Evolutionary conservation across 2,888 invertebrate genomes (phyloP).

Genomic region (Cheilosia urbana): DNA sequence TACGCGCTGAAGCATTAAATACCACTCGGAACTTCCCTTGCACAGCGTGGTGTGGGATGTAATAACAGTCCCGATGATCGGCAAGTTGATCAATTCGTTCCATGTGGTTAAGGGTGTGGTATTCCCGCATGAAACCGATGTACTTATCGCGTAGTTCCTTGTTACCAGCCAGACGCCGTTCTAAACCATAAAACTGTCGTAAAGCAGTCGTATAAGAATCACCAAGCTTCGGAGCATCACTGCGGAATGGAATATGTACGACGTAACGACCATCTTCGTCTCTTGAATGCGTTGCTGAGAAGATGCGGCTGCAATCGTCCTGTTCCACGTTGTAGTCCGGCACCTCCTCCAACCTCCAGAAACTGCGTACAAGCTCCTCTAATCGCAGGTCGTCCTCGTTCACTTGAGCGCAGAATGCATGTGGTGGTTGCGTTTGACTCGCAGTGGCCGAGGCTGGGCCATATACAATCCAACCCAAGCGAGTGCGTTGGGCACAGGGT

Average conservation of each 20-base stretch:
- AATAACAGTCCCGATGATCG: too few relatives aligned
- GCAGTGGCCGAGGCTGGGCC: constrained; percentile 34
- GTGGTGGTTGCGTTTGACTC: not conserved
- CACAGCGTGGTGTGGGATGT: not conserved
- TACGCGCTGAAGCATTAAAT: too few relatives aligned
- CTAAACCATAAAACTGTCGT: constrained; percentile 40
- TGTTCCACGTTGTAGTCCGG: too few relatives aligned
- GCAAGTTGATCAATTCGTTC: too few relatives aligned
- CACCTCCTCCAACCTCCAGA: constrained; percentile 45
- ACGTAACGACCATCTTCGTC: not conserved
- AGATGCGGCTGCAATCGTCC: too few relatives aligned
- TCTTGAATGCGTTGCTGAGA: too few relatives aligned
- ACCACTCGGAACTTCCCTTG: too few relatives aligned
- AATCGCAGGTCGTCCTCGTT: constrained; percentile 11
- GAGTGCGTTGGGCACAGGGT: constrained; percentile 45
- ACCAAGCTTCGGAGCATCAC: constrained; percentile 21
- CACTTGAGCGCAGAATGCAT: not conserved
- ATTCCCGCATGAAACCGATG: too few relatives aligned
- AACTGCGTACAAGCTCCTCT: constrained; percentile 47
- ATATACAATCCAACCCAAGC: constrained; percentile 57
- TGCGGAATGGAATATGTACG: constrained; percentile 38
- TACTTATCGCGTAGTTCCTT: not conserved
- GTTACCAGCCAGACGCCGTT: not conserved
- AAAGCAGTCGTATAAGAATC: not conserved
- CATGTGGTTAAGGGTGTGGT: too few relatives aligned